Evolutionary conservation across 2,888 invertebrate genomes (phyloP).

Genomic region (Parnassius glacialis): DNA sequence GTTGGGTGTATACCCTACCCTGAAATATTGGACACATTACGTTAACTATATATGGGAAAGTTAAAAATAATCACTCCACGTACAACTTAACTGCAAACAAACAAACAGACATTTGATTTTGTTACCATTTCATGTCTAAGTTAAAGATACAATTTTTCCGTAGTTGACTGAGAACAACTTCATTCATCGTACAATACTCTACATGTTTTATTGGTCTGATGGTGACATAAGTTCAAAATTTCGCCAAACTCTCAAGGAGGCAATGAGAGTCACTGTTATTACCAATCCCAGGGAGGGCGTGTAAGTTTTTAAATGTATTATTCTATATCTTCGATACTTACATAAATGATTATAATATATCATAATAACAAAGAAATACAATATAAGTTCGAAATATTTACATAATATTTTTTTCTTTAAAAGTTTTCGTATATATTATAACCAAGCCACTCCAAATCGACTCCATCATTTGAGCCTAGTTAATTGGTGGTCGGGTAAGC

Average conservation of each 20-base stretch:
- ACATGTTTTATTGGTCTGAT: constrained; percentile 85
- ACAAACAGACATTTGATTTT: no score
- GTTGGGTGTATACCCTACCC: no score
- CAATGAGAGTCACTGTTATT: constrained; percentile 83
- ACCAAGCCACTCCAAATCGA: constrained; percentile 83
- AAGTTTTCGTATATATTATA: constrained; percentile 84
- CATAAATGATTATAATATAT: no score
- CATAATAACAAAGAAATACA: no score
- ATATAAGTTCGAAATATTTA: no score
- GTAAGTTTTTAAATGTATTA: constrained; percentile 59
- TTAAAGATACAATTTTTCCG: constrained; percentile 13
- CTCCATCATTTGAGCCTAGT: constrained; percentile 82
- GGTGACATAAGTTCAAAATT: constrained; percentile 72
- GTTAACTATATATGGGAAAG: no score
- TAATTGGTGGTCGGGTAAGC: constrained; percentile 87
- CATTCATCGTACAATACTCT: constrained; percentile 83
- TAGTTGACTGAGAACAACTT: constrained; percentile 77
- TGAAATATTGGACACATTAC: no score
- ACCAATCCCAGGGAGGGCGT: constrained; percentile 82
- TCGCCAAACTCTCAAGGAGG: constrained; percentile 76
- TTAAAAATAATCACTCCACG: no score
- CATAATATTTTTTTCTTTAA: no score
- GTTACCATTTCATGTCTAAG: no score
- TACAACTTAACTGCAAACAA: no score
- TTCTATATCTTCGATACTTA: no score